phyloP scores from a whole-genome alignment of 2,888 invertebrate species.

The Brenthis hecate region DNA sequence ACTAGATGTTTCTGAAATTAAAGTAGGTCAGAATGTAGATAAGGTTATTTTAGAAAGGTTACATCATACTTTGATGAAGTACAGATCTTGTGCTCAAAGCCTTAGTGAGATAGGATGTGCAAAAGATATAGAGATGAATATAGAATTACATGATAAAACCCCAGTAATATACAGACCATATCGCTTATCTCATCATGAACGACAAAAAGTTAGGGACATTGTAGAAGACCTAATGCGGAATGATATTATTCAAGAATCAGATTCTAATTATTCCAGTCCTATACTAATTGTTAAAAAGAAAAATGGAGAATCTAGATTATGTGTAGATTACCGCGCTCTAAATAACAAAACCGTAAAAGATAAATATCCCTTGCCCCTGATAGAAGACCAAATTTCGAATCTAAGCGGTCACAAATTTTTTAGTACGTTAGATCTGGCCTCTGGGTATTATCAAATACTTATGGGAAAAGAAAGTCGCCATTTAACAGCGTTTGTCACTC shows the following conservation, averaged over 20 bases:
- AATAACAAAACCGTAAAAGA: constrained; percentile 42
- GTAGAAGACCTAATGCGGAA: constrained; percentile 31
- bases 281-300: constrained; percentile 40
- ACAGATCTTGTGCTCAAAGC: background rate
- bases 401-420: constrained; percentile 45
- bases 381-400: constrained; percentile 42
- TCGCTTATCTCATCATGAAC: background rate
- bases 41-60: background rate
- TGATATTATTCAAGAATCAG: constrained; percentile 38
- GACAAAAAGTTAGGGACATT: background rate
- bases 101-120: background rate
- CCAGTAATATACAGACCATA: constrained; percentile 11
- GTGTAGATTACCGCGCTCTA: constrained; percentile 43
- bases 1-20: background rate
- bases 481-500: constrained; percentile 45
- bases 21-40: background rate
- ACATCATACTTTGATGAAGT: background rate
- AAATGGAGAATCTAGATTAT: constrained; percentile 39
- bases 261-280: constrained; percentile 37
- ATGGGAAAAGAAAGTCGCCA: constrained; percentile 40
- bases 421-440: constrained; percentile 48
- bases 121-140: background rate
- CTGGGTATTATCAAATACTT: constrained; percentile 53
- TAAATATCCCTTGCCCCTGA: constrained; percentile 12
- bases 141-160: background rate